Conservation (phyloP, 2,888 invertebrate species). For the Epinotia bilunana region DNA sequence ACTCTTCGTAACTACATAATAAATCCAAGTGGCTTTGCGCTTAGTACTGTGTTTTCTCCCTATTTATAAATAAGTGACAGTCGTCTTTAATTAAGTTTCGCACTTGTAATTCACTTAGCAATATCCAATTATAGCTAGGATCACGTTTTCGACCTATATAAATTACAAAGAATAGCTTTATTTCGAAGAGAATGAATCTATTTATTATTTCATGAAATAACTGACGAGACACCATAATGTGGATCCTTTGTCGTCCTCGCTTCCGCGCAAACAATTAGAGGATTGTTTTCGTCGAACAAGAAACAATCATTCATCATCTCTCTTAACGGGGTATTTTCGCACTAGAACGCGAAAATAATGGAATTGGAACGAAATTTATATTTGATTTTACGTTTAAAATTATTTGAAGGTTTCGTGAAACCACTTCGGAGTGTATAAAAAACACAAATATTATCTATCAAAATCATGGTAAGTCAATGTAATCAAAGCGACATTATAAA, state of each 20-base stretch:
- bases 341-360: background rate
- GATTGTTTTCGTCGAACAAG: slow-evolving; percentile 22
- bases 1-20: background rate
- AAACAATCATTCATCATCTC: slow-evolving; percentile 30
- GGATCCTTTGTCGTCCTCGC: slow-evolving; percentile 23
- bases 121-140: slow-evolving; percentile 20
- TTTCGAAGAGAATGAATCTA: background rate
- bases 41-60: slow-evolving; percentile 12
- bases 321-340: slow-evolving; percentile 15
- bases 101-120: slow-evolving; percentile 30
- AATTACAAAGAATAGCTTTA: slow-evolving; percentile 7
- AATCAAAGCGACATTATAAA: no score
- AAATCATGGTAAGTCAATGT: no score
- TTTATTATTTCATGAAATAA: slow-evolving; percentile 17
- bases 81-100: slow-evolving; percentile 28
- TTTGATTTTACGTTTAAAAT: background rate
- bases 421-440: background rate
- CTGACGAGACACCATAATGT: slow-evolving; percentile 18
- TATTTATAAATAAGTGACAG: slow-evolving; percentile 26
- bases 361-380: background rate
- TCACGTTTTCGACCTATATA: slow-evolving; percentile 15
- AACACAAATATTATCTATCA: background rate
- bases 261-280: slow-evolving; percentile 23
- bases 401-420: background rate
- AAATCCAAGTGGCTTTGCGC: background rate